A percentile compares a stretch with the other conserved stretches of the same genome.
These are phyloP conservation scores for Seriola rivoliana DNA, from an alignment of 2,113 vertebrate species.

Conservation along the genomic window DNA sequence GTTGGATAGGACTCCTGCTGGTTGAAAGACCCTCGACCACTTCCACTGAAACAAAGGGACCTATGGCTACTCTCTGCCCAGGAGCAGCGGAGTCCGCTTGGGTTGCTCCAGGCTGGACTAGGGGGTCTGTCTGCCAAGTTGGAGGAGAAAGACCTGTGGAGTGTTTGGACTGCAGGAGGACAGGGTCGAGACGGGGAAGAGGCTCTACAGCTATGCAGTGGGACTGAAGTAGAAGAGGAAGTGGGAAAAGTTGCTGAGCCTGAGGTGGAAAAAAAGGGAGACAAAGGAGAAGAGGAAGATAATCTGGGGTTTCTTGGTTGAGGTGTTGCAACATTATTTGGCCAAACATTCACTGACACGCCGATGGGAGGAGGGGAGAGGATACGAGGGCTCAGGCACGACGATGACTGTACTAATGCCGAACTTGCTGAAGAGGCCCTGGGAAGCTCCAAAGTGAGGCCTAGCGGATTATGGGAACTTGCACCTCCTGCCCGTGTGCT, in stretches of 20 bases:
- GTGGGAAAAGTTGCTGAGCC: conserved; percentile 48
- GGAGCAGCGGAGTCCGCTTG: conserved; percentile 41
- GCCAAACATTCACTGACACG: conserved; percentile 75
- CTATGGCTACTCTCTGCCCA: conserved; percentile 66
- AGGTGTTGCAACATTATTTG: conserved; percentile 70
- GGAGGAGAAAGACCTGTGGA: conserved; percentile 64
- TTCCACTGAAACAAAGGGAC: conserved; percentile 41
- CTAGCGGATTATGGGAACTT: conserved; percentile 74
- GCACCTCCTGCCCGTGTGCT: conserved; percentile 18
- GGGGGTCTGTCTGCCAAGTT: conserved; percentile 60
- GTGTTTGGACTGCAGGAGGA: conserved; percentile 26
- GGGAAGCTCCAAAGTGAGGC: conserved; percentile 74
- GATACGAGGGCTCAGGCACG: conserved; percentile 71
- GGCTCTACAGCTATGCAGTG: conserved; percentile 28
- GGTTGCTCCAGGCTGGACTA: conserved; percentile 53
- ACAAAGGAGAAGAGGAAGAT: conserved; percentile 43
- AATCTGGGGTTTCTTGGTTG: conserved; percentile 69
- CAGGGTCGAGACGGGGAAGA: conserved; percentile 54
- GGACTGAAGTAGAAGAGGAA: conserved; percentile 39
- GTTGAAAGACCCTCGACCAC: conserved; percentile 28
- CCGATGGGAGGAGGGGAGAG: conserved; percentile 83
- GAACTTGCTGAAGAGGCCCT: conserved; percentile 59
- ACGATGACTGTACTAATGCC: conserved; percentile 40
- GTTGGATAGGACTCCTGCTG: conserved; percentile 55
- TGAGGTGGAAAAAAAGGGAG: conserved; percentile 40